Evolutionary conservation across 2,888 invertebrate genomes (phyloP), one percentile per base, ranked within the genome.

Genomic region (Platycnemis pennipes): DNA sequence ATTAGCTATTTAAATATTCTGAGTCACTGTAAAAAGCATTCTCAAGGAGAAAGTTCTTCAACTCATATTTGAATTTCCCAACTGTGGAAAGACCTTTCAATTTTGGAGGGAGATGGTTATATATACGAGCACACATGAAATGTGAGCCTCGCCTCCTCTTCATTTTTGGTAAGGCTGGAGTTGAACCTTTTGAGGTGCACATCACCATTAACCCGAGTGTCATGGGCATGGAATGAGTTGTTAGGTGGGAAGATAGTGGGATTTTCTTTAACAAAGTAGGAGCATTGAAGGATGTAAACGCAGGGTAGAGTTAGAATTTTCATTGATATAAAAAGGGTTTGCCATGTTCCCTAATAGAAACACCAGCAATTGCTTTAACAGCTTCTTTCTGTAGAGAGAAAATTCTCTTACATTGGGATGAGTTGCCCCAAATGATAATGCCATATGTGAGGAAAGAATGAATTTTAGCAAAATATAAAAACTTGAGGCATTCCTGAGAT

Each of bases 31-130:
- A 69, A 69, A 69, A 69, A 8, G 31, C 31, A 31, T 69, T 69
- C 69, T 69, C 69, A 31, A 69, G 4, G 13, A 69, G 69, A 31
- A 49, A 63, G 11, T 19, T 31, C 22, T 46, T 42, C n/a, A 46
- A 42, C n/a, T 42, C 7, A 42, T 8, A 13, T 49, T 42, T 88
- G 49, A 49, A 88, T 26, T 88, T 77, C 37, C 46, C 26, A 1
- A 31, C 31, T n/a, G 69, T 13, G 13, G 69, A 69, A 69, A 69
- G n/a, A n/a, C 69, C 37, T 53, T 94, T 69, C 26, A 89, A 37
- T 94, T 42, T 46, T 88, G 86, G 53, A 94, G 69, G 46, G 42
- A 94, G 88, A 88, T 46, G 88, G 49, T 88, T 42, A 8, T 88
- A 26, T 2, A 37, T n/a, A 88, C 26, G 49, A 44, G 49, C 26